Evolutionary conservation across 2,113 vertebrate species (phyloP).

Genomic region (Prunella fulvescens): DNA sequence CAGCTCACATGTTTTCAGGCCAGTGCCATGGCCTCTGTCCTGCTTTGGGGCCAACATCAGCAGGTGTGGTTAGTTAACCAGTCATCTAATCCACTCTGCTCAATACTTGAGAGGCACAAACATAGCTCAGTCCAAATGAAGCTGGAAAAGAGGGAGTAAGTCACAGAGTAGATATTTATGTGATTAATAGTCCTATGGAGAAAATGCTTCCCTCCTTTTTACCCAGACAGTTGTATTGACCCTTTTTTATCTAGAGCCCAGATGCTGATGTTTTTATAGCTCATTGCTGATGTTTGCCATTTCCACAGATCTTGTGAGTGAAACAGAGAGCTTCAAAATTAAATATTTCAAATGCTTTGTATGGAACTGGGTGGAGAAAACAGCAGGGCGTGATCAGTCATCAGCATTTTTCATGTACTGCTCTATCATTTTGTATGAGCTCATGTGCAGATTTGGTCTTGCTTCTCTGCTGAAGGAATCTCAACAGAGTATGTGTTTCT

Average conservation of each 20-base stretch:
- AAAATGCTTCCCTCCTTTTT: not conserved
- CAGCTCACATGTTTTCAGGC: not conserved
- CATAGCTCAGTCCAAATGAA: not conserved
- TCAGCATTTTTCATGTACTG: slow-evolving; percentile 3
- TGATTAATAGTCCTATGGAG: not conserved
- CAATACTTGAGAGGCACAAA: not conserved
- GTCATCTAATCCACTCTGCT: not conserved
- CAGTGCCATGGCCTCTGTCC: not conserved
- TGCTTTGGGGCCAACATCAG: not conserved
- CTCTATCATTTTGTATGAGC: slow-evolving; percentile 1
- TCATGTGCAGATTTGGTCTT: not conserved
- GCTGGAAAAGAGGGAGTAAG: not conserved
- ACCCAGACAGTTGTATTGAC: not conserved
- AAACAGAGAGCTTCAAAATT: not conserved
- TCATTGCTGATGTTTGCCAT: not conserved
- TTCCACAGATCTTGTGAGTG: not conserved
- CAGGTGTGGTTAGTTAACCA: not conserved
- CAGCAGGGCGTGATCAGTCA: not conserved
- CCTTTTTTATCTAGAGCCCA: not conserved
- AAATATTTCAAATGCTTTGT: not conserved
- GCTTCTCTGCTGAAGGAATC: not conserved
- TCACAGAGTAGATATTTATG: not conserved
- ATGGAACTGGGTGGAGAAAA: not conserved
- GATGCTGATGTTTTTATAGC: not conserved
- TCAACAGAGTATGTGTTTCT: not conserved